These are phyloP conservation scores for Magallana ariakensis DNA, from an alignment of 1,140 invertebrate genomes.

Conservation along the genomic window DNA sequence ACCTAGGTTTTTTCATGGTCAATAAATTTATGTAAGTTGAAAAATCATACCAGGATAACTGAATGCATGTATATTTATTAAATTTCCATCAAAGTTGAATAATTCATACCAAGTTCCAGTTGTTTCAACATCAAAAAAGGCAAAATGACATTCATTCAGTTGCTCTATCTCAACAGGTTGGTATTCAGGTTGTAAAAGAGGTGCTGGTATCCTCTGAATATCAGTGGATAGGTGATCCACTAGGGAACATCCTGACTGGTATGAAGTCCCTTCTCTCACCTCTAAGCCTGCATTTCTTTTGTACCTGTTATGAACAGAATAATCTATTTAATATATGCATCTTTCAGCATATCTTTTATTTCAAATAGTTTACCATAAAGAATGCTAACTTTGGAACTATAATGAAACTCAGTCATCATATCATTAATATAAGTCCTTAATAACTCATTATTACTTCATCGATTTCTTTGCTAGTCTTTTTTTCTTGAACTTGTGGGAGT, in stretches of 20 bases:
- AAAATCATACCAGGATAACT: too few species aligned
- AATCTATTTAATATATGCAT: background rate
- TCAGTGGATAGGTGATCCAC: background rate
- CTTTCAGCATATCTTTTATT: background rate
- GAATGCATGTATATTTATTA: background rate
- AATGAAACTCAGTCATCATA: background rate
- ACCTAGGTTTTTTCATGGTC: too few species aligned
- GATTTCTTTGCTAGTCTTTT: constrained; percentile 5
- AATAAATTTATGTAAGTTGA: too few species aligned
- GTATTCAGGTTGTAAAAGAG: background rate
- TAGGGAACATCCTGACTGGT: background rate
- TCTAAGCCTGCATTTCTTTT: background rate
- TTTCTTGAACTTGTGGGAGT: background rate
- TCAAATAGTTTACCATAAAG: background rate
- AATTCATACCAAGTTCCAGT: background rate
- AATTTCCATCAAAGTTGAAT: background rate
- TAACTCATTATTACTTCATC: background rate
- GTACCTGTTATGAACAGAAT: background rate
- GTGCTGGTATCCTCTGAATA: background rate
- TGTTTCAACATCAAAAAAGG: background rate
- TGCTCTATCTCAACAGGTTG: background rate
- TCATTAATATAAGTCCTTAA: background rate
- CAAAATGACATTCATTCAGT: background rate
- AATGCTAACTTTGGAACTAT: too few species aligned
- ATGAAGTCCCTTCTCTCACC: background rate